phyloP scores from a whole-genome alignment of 1,140 invertebrate species.

The Episyrphus balteatus region DNA sequence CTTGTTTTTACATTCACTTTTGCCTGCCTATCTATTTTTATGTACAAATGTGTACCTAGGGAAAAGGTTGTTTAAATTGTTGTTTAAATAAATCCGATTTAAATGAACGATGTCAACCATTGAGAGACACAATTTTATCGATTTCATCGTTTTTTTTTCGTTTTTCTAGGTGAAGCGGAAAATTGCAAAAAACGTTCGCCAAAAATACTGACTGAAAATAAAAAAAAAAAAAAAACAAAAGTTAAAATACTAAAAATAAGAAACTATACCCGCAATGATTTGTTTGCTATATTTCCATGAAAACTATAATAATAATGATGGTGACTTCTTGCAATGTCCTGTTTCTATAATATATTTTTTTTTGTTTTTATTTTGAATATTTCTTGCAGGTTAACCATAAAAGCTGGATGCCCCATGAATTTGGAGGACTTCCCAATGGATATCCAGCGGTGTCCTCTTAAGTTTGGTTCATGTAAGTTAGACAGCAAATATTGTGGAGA shows the following conservation, averaged over 20 bases:
- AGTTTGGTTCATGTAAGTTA: slow-evolving; percentile 77
- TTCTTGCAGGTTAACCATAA: slow-evolving; percentile 66
- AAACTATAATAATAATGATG: neutral
- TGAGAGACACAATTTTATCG: too few species aligned
- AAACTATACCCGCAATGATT: neutral
- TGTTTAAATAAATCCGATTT: too few species aligned
- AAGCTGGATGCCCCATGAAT: slow-evolving; percentile 87
- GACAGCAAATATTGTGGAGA: too few species aligned
- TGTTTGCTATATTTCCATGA: neutral
- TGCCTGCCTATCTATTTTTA: too few species aligned
- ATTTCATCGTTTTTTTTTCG: too few species aligned
- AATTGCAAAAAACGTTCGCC: neutral
- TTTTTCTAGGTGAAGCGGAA: neutral
- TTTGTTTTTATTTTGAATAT: too few species aligned
- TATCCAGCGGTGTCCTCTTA: slow-evolving; percentile 71
- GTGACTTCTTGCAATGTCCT: neutral
- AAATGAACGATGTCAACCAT: too few species aligned
- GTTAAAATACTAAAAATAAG: neutral
- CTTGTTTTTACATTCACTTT: too few species aligned
- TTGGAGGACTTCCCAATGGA: slow-evolving; percentile 88
- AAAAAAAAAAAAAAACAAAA: too few species aligned
- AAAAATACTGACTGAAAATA: too few species aligned
- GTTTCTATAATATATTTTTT: neutral
- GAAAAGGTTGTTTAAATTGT: too few species aligned
- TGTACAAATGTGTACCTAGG: too few species aligned